Percentiles rank a stretch among this genome's conserved stretches.
phyloP scores from a whole-genome alignment of 1,140 invertebrate genomes.

The Neomicropteryx cornuta region DNA sequence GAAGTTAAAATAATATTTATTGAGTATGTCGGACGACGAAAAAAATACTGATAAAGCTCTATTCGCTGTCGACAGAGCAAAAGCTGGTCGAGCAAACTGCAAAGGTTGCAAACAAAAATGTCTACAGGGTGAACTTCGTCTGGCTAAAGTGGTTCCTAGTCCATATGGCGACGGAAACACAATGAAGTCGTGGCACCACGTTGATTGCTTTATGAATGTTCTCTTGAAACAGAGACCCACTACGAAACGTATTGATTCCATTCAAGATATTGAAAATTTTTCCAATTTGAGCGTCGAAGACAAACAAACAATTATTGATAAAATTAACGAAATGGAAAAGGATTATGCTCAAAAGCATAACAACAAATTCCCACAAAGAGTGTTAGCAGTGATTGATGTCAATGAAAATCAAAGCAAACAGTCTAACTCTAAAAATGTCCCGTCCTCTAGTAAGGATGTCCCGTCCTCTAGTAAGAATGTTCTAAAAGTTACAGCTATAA shows the following conservation, averaged over 20 bases:
- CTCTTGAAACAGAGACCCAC: conserved; percentile 66
- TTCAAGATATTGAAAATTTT: conserved; percentile 73
- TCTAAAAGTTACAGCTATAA: too few relatives aligned
- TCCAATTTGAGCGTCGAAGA: conserved; percentile 53
- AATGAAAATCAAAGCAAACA: too few relatives aligned
- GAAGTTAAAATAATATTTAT: background rate
- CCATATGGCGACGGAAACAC: conserved; percentile 67
- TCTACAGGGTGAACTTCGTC: conserved; percentile 54
- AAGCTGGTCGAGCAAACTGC: conserved; percentile 69
- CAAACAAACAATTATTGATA: conserved; percentile 49
- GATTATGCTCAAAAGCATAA: conserved; percentile 36
- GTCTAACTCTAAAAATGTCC: too few relatives aligned
- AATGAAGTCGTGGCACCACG: conserved; percentile 81
- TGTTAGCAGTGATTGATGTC: too few relatives aligned
- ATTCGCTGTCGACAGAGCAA: conserved; percentile 65
- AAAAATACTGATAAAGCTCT: conserved; percentile 35
- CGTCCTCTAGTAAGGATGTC: too few relatives aligned
- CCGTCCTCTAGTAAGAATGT: too few relatives aligned
- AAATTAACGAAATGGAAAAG: conserved; percentile 47
- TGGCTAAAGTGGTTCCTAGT: conserved; percentile 66
- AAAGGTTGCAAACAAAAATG: conserved; percentile 80
- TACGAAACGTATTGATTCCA: conserved; percentile 70
- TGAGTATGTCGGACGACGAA: conserved; percentile 24
- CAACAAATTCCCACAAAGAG: conserved; percentile 32
- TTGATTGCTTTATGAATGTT: conserved; percentile 68